A percentile compares a stretch with the other conserved stretches of the same genome.
Conservation (phyloP, 92 coral and sea anemone genomes). For the Epizoanthus stellaris region DNA sequence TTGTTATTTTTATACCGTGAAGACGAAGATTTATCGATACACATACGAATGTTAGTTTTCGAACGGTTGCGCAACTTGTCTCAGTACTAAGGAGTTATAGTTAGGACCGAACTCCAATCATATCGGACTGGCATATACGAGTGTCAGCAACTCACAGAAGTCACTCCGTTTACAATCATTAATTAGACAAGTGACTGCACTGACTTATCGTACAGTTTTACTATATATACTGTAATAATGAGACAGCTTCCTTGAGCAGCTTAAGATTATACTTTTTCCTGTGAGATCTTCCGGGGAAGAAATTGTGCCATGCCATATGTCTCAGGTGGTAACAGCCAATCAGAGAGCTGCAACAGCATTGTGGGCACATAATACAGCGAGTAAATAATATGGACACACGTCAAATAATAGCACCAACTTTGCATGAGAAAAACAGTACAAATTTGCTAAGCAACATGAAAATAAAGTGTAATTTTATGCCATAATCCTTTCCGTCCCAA, state of each 20-base stretch:
- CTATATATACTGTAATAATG: slow-evolving; percentile 26
- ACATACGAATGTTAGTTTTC: background rate
- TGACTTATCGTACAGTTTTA: slow-evolving; percentile 22
- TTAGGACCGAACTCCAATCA: background rate
- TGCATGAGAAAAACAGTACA: slow-evolving; percentile 59
- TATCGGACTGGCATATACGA: background rate
- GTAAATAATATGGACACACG: slow-evolving; percentile 72
- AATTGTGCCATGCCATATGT: slow-evolving; percentile 82
- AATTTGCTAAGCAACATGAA: slow-evolving; percentile 47
- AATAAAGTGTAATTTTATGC: slow-evolving; percentile 4
- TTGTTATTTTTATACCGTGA: background rate
- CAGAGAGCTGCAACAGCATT: slow-evolving; percentile 47
- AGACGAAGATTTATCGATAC: slow-evolving; percentile 4
- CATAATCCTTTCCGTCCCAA: background rate
- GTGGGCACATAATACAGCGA: slow-evolving; percentile 73
- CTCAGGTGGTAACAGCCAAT: slow-evolving; percentile 98
- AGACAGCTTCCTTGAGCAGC: slow-evolving; percentile 24
- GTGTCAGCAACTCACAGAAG: slow-evolving; percentile 4
- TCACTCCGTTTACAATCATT: slow-evolving; percentile 25
- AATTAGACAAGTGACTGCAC: slow-evolving; percentile 33
- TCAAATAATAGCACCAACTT: slow-evolving; percentile 66
- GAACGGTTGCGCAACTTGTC: slow-evolving; percentile 11
- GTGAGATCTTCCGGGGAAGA: slow-evolving; percentile 86
- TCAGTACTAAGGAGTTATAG: background rate
- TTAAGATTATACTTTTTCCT: slow-evolving; percentile 61